Conservation (phyloP, 2,113 vertebrate genomes). For the Cathartes aura region DNA sequence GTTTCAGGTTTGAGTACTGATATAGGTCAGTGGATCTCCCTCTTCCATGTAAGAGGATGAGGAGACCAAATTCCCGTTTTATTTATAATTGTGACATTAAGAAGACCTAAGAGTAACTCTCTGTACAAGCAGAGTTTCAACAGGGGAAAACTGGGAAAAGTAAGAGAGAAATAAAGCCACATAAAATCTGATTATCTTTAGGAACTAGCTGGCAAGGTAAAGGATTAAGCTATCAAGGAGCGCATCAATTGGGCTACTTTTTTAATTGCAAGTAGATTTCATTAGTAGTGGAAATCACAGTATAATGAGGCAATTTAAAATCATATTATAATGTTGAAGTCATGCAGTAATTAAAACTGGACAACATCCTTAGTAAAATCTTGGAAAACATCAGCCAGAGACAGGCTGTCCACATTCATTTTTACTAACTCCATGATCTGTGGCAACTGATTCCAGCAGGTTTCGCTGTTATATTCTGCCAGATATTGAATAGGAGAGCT, state of each 20-base stretch:
- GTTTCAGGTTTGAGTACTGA: not conserved
- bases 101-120: not conserved
- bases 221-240: not conserved
- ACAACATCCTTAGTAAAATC: not conserved
- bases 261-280: not conserved
- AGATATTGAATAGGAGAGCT: not conserved
- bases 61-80: not conserved
- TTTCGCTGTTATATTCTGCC: not conserved
- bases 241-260: not conserved
- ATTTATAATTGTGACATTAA: not conserved
- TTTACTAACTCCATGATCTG: not conserved
- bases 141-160: not conserved
- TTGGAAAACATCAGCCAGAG: not conserved
- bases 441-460: not conserved
- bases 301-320: constrained; percentile 13
- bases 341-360: not conserved
- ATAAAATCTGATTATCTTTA: not conserved
- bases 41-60: not conserved
- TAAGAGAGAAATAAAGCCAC: not conserved
- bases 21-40: not conserved
- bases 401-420: not conserved
- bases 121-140: not conserved
- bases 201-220: not conserved
- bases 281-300: constrained; percentile 16
- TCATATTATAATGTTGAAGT: not conserved